A percentile compares a stretch with the other conserved stretches of the same genome.
Evolutionary conservation across 1,140 invertebrate genomes (phyloP).

Genomic region (Pararge aegeria): DNA sequence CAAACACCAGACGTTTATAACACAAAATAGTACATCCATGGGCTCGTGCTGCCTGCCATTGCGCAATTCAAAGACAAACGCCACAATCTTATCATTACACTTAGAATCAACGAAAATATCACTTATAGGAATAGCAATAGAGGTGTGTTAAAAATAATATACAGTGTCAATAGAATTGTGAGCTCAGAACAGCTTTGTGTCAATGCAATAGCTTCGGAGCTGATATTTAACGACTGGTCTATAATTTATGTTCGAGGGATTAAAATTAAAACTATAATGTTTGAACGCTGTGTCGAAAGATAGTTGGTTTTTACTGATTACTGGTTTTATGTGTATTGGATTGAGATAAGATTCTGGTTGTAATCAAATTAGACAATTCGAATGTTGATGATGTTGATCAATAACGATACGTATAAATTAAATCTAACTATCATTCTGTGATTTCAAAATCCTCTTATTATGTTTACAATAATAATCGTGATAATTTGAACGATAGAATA

Average conservation of each 20-base stretch:
- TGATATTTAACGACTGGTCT: conserved; percentile 63
- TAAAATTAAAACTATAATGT: conserved; percentile 69
- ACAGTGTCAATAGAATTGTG: conserved; percentile 34
- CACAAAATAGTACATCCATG: conserved; percentile 43
- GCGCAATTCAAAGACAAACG: conserved; percentile 41
- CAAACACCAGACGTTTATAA: conserved; percentile 28
- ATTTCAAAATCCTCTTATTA: too few species aligned
- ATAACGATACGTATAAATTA: too few species aligned
- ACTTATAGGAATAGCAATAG: conserved; percentile 30
- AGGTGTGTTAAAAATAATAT: conserved; percentile 23
- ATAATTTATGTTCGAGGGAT: conserved; percentile 66
- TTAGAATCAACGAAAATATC: conserved; percentile 27
- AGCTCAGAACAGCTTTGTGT: conserved; percentile 49
- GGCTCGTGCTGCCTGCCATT: conserved; percentile 50
- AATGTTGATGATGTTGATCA: conserved; percentile 1
- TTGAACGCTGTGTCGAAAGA: conserved; percentile 48
- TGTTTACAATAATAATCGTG: too few species aligned
- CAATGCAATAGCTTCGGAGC: conserved; percentile 55
- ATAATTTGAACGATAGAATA: too few species aligned
- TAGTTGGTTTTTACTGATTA: conserved; percentile 38
- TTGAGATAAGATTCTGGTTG: conserved; percentile 4
- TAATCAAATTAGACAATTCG: conserved; percentile 11
- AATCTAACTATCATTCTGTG: too few species aligned
- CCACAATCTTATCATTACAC: conserved; percentile 28
- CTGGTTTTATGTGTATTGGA: conserved; percentile 17